Evolutionary conservation across 2,888 invertebrate genomes (phyloP).

Genomic region (Aspidapion aeneum): DNA sequence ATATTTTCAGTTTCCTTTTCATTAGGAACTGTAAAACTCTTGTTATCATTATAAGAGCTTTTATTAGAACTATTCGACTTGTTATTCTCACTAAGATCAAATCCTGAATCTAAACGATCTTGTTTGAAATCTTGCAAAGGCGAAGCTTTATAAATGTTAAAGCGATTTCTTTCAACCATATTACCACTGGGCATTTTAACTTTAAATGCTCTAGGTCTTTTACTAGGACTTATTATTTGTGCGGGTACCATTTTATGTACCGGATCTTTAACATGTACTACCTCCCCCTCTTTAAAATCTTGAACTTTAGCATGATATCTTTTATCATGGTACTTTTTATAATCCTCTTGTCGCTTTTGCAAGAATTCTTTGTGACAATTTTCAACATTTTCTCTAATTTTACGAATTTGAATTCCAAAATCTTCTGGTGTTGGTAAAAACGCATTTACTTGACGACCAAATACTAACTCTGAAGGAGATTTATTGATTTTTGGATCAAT

Average conservation of each 20-base stretch:
- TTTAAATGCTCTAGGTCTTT: background rate
- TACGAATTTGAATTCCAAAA: background rate
- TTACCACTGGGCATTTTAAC: background rate
- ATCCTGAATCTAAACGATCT: background rate
- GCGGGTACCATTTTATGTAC: background rate
- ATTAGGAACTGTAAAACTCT: too few species aligned
- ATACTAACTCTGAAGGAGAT: conserved; percentile 4
- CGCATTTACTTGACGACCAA: conserved; percentile 2
- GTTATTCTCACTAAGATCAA: conserved; percentile 1
- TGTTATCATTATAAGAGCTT: too few species aligned
- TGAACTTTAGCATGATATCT: background rate
- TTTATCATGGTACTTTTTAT: conserved; percentile 1
- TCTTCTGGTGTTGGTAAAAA: conserved; percentile 2
- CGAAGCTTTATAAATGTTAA: conserved; percentile 7
- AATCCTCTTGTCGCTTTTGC: conserved; percentile 1
- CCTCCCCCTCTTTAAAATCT: background rate
- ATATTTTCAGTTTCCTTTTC: too few species aligned
- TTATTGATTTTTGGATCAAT: background rate
- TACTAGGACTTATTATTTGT: background rate
- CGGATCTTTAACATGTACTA: background rate
- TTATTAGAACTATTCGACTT: too few species aligned
- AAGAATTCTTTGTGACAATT: background rate
- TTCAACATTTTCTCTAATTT: background rate
- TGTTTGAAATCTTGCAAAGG: background rate
- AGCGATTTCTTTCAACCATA: conserved; percentile 7